Percentiles rank a stretch among this genome's conserved stretches.
These are phyloP conservation scores for Gnathonemus echidnorhynchus DNA, from an alignment of 2,113 vertebrate species.

Conservation along the genomic window DNA sequence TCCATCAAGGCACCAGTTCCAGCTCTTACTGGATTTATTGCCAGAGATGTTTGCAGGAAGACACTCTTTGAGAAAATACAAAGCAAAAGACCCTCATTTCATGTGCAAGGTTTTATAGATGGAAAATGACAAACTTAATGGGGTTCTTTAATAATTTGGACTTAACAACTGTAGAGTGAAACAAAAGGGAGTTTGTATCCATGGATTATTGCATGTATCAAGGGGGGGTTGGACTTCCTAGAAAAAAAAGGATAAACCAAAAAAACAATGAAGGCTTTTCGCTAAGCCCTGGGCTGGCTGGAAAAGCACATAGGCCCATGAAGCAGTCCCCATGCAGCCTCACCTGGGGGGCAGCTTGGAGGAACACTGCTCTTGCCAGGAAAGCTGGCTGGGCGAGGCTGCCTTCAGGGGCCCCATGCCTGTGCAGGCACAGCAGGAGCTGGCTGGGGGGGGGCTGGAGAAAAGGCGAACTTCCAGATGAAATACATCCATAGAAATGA, in stretches of 20 bases:
- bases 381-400: background rate
- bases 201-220: background rate
- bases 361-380: background rate
- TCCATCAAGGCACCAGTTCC: background rate
- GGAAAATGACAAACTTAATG: conserved; percentile 27
- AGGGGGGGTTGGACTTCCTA: background rate
- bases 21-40: background rate
- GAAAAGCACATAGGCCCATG: background rate
- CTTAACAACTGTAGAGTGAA: background rate
- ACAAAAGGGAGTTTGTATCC: background rate
- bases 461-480: background rate
- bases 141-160: conserved; percentile 16
- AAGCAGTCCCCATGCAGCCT: background rate
- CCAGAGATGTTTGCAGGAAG: background rate
- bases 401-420: background rate
- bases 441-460: background rate
- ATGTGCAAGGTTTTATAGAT: conserved; percentile 38
- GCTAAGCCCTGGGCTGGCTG: background rate
- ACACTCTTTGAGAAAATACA: background rate
- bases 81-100: background rate
- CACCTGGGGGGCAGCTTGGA: background rate
- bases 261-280: background rate
- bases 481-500: background rate
- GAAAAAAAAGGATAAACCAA: background rate
- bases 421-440: background rate